phyloP scores from a whole-genome alignment of 2,797 vertebrate genomes.

The Pipistrellus pygmaeus region DNA sequence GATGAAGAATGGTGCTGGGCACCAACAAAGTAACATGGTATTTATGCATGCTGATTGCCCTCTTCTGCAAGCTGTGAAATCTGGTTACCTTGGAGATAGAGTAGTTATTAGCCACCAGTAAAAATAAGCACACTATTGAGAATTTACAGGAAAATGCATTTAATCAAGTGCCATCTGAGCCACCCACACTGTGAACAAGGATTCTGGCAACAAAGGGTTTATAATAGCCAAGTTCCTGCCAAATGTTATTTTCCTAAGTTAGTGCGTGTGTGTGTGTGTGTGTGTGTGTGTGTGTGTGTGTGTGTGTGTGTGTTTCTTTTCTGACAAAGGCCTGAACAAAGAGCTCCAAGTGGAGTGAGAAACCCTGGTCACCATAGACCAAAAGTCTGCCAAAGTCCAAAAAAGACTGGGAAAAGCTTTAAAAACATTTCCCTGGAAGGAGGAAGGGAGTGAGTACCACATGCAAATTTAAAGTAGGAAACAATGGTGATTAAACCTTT shows the following conservation, averaged over 20 bases:
- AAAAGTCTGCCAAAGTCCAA: slow-evolving; percentile 69
- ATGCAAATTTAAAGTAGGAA: background rate
- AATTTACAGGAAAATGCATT: slow-evolving; percentile 79
- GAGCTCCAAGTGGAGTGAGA: slow-evolving; percentile 80
- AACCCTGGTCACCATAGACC: slow-evolving; percentile 75
- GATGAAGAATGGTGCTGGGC: background rate
- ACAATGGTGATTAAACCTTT: background rate
- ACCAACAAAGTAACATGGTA: background rate
- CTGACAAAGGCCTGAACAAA: slow-evolving; percentile 75
- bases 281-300: background rate
- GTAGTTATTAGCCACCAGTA: slow-evolving; percentile 72
- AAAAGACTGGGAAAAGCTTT: slow-evolving; percentile 65
- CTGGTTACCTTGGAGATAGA: slow-evolving; percentile 73
- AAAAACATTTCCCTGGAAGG: background rate
- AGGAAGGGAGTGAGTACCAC: background rate
- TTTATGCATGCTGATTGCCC: slow-evolving; percentile 16
- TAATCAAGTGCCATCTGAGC: slow-evolving; percentile 85
- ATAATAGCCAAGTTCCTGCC: slow-evolving; percentile 81
- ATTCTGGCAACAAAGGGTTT: slow-evolving; percentile 82
- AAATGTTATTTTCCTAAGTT: slow-evolving; percentile 80
- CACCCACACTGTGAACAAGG: slow-evolving; percentile 80
- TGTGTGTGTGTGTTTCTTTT: background rate
- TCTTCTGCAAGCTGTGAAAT: slow-evolving; percentile 46
- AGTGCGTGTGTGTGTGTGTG: slow-evolving; percentile 11
- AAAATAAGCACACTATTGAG: slow-evolving; percentile 74